Evolutionary conservation across 2,888 invertebrate species (phyloP).

Genomic region (Clivina fossor): DNA sequence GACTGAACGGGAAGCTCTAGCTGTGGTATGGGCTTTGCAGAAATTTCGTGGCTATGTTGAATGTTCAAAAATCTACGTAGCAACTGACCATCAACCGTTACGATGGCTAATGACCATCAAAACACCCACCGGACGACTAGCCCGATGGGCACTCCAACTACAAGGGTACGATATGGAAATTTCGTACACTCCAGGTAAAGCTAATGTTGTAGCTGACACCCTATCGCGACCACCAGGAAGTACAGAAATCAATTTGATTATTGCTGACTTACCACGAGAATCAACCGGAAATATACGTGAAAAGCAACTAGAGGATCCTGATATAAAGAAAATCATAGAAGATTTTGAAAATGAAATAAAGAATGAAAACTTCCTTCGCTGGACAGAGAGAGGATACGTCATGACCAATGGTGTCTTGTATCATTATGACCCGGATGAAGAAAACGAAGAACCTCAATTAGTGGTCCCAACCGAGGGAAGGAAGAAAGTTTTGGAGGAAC

Average conservation of each 20-base stretch:
- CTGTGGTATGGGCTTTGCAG: no score
- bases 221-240: not conserved
- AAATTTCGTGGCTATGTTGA: no score
- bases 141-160: no score
- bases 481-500: slow-evolving; percentile 1
- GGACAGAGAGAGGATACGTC: slow-evolving; percentile 6
- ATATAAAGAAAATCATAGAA: slow-evolving; percentile 1
- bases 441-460: slow-evolving; percentile 1
- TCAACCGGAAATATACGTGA: not conserved
- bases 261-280: not conserved
- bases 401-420: slow-evolving; percentile 9
- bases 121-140: no score
- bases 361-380: not conserved
- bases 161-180: no score
- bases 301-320: slow-evolving; percentile 1
- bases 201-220: no score
- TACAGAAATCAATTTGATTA: slow-evolving; percentile 5
- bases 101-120: no score
- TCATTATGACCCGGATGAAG: slow-evolving; percentile 4
- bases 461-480: not conserved
- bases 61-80: no score
- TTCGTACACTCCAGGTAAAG: no score
- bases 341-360: not conserved
- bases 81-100: no score
- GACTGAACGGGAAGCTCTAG: no score